A percentile compares a stretch with the other conserved stretches of the same genome.
Conservation (phyloP, 2,888 invertebrate genomes). For the Synergus laeviventris region DNA sequence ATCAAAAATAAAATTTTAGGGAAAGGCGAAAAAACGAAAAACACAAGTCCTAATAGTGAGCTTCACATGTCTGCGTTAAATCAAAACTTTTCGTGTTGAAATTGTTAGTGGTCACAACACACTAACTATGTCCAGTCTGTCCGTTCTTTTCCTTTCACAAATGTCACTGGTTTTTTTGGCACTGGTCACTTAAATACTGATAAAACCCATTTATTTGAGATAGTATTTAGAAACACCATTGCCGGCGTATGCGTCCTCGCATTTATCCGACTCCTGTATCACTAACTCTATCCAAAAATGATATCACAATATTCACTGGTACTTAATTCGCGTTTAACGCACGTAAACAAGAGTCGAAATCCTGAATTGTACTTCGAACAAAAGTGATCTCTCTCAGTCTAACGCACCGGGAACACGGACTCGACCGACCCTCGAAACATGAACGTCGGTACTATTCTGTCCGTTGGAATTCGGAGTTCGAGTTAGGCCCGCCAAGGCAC, state of each 20-base stretch:
- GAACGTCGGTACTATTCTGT: constrained; percentile 70
- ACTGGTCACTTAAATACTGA: constrained; percentile 56
- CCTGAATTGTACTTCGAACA: neutral
- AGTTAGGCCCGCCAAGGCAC: constrained; percentile 69
- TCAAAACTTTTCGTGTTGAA: neutral
- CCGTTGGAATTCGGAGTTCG: constrained; percentile 71
- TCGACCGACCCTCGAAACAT: constrained; percentile 64
- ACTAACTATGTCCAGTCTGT: neutral
- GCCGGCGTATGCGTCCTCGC: constrained; percentile 34
- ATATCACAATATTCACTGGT: neutral
- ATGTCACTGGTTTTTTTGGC: constrained; percentile 46
- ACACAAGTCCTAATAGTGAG: constrained; percentile 11
- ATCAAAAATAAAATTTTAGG: neutral
- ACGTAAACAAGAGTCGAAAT: neutral
- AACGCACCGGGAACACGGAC: constrained; percentile 32
- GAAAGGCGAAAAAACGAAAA: constrained; percentile 43
- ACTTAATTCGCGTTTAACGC: neutral
- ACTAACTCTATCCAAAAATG: neutral
- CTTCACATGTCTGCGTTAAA: constrained; percentile 24
- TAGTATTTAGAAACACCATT: neutral
- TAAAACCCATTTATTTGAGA: constrained; percentile 36
- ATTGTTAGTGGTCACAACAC: neutral
- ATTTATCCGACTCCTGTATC: constrained; percentile 1
- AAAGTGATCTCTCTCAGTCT: neutral
- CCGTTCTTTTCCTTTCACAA: neutral